Percentiles rank a stretch among this genome's conserved stretches.
These are phyloP conservation scores for Neopelma chrysocephalum DNA, from an alignment of 2,797 vertebrate genomes.

Conservation along the genomic window DNA sequence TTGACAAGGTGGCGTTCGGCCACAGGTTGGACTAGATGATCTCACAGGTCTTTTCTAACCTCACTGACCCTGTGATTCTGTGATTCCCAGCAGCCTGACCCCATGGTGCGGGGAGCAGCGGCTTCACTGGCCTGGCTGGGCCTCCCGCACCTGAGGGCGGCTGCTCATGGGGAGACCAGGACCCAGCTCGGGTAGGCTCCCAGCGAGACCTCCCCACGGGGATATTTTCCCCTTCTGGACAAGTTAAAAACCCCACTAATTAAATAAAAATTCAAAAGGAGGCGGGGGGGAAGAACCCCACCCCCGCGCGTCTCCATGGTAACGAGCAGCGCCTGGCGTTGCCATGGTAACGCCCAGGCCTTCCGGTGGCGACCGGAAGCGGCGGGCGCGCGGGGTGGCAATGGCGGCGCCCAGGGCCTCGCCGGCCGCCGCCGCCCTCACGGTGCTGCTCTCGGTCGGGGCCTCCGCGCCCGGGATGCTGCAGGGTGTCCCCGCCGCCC, in stretches of 20 bases:
- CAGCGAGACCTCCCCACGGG: neutral
- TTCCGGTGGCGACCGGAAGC: slow-evolving; percentile 34
- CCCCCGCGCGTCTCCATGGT: neutral
- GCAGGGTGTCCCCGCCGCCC: neutral
- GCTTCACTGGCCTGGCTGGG: neutral
- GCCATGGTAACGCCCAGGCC: neutral
- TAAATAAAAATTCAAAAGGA: rapidly evolving
- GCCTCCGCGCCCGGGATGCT: neutral
- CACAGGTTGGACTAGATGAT: neutral
- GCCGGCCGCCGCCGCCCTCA: neutral
- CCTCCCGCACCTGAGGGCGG: rapidly evolving
- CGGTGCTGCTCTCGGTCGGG: neutral
- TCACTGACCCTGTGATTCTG: neutral
- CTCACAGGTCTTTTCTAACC: neutral
- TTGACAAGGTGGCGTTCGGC: neutral
- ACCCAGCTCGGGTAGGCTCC: neutral
- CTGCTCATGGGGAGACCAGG: rapidly evolving
- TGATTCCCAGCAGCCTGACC: neutral
- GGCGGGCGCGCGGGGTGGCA: neutral
- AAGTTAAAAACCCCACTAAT: neutral
- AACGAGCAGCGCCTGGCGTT: neutral
- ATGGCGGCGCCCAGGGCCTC: neutral
- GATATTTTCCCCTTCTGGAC: neutral
- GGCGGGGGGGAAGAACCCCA: neutral
- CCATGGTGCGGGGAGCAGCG: rapidly evolving